Percentiles rank a stretch among this genome's conserved stretches.
Evolutionary conservation across 2,113 vertebrate species (phyloP).

Genomic region (Hippocampus barbouri): DNA sequence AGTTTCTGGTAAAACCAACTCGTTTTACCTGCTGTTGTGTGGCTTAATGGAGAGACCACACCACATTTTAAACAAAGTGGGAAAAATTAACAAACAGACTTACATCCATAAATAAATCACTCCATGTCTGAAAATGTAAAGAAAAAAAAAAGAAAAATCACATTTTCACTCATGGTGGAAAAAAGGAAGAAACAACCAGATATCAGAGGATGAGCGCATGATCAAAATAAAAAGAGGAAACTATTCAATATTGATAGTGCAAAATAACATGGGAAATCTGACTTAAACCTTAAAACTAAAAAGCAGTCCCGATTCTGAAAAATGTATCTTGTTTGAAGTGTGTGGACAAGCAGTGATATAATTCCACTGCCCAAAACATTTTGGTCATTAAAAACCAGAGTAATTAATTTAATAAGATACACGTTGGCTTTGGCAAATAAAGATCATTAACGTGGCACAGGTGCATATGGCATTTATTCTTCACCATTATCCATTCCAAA

Average conservation of each 20-base stretch:
- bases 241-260: neutral
- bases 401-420: neutral
- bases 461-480: neutral
- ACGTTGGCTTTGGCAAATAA: neutral
- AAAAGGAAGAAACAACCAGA: neutral
- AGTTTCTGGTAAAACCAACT: too few relatives aligned
- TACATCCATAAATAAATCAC: neutral
- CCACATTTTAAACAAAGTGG: neutral
- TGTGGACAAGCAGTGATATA: neutral
- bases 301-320: neutral
- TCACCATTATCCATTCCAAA: neutral
- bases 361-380: neutral
- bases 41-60: neutral
- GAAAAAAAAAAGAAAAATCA: too few relatives aligned
- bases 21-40: neutral
- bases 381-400: neutral
- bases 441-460: neutral
- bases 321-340: neutral
- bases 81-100: neutral
- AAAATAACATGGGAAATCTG: neutral
- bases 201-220: neutral
- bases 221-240: neutral
- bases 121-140: neutral
- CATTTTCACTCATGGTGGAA: neutral
- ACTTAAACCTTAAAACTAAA: neutral